These are phyloP conservation scores for Tromatobia lineatoria DNA, from an alignment of 2,888 invertebrate genomes.

Conservation along the genomic window DNA sequence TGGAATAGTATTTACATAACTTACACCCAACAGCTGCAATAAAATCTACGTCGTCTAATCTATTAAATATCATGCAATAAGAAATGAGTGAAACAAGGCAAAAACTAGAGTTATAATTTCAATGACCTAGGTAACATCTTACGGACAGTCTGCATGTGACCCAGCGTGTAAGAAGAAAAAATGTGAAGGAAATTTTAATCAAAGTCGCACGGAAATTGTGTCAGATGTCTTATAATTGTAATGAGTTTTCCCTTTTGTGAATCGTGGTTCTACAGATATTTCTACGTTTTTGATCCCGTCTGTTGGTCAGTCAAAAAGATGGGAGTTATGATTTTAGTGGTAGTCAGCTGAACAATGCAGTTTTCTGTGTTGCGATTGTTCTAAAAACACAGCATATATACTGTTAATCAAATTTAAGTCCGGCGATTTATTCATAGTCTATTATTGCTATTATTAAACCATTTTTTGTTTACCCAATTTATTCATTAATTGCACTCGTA, in stretches of 20 bases:
- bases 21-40: constrained; percentile 13
- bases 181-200: constrained; percentile 14
- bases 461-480: too few relatives aligned
- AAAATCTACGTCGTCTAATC: constrained; percentile 12
- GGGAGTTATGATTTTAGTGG: too few relatives aligned
- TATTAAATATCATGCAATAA: constrained; percentile 37
- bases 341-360: too few relatives aligned
- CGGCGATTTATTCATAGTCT: too few relatives aligned
- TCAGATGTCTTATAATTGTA: background rate
- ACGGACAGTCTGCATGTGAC: constrained; percentile 74
- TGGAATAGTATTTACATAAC: background rate
- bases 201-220: background rate
- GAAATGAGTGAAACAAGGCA: constrained; percentile 13
- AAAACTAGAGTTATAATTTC: constrained; percentile 58
- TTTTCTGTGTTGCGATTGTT: too few relatives aligned
- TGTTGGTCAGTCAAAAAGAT: too few relatives aligned
- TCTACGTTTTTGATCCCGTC: background rate
- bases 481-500: too few relatives aligned
- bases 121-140: constrained; percentile 72
- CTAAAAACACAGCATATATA: too few relatives aligned
- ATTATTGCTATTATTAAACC: too few relatives aligned
- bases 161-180: constrained; percentile 75
- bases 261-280: background rate
- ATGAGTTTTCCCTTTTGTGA: background rate
- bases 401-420: too few relatives aligned